Evolutionary conservation across 1,140 invertebrate genomes (phyloP).

Genomic region (Drosophila fuyamai): DNA sequence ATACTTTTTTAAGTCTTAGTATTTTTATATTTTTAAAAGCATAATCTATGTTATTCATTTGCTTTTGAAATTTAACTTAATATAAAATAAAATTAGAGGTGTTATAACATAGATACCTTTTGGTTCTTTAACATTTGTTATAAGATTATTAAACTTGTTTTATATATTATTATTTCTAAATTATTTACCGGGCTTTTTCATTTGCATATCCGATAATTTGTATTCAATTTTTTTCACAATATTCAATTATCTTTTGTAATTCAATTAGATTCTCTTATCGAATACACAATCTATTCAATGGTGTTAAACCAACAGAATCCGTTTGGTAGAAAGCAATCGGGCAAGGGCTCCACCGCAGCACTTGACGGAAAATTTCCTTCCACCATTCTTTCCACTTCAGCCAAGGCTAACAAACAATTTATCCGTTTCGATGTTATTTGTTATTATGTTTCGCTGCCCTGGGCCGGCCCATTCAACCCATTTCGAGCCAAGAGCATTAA

Average conservation of each 20-base stretch:
- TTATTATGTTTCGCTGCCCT: slow-evolving; percentile 35
- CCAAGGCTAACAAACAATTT: slow-evolving; percentile 48
- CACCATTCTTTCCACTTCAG: slow-evolving; percentile 19
- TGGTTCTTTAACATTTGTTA: too few relatives aligned
- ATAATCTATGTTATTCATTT: too few relatives aligned
- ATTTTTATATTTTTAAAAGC: too few relatives aligned
- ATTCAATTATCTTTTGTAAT: not conserved
- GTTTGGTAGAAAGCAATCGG: not conserved
- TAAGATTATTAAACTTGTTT: too few relatives aligned
- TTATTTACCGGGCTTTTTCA: not conserved
- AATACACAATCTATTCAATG: slow-evolving; percentile 6
- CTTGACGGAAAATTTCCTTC: slow-evolving; percentile 1
- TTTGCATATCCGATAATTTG: not conserved
- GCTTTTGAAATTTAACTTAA: too few relatives aligned
- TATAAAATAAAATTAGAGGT: too few relatives aligned
- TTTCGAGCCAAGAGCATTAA: slow-evolving; percentile 41
- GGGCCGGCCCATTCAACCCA: slow-evolving; percentile 39
- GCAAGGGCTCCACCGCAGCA: slow-evolving; percentile 13
- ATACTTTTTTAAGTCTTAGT: too few relatives aligned
- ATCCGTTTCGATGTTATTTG: slow-evolving; percentile 49
- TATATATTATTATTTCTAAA: not conserved
- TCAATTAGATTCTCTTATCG: slow-evolving; percentile 28
- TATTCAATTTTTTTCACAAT: not conserved
- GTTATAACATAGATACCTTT: too few relatives aligned
- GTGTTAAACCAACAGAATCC: slow-evolving; percentile 19